These are phyloP conservation scores for Stomatorhinus walkeri DNA, from an alignment of 2,797 vertebrate genomes.

Conservation along the genomic window DNA sequence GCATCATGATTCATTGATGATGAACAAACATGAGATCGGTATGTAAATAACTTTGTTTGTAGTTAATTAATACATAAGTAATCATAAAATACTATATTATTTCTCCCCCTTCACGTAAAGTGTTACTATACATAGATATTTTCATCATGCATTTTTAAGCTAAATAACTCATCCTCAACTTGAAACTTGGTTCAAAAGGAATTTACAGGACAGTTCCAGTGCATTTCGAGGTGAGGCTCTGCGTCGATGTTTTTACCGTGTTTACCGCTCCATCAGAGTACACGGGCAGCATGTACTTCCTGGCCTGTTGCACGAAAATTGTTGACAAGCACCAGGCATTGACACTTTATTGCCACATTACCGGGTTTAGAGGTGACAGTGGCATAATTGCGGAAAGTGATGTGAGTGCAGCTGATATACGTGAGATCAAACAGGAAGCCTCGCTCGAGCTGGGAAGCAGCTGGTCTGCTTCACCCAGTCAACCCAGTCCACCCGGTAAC, in stretches of 20 bases:
- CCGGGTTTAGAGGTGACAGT: neutral
- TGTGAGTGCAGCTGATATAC: constrained; percentile 8
- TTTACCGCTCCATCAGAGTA: neutral
- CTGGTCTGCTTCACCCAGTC: constrained; percentile 27
- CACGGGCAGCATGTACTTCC: neutral
- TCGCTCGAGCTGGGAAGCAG: constrained; percentile 25
- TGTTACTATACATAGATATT: neutral
- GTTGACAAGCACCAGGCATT: neutral
- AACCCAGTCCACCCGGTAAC: neutral
- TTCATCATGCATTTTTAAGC: neutral
- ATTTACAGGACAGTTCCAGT: neutral
- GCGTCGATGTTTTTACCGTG: neutral
- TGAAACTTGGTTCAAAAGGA: neutral
- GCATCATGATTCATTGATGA: neutral
- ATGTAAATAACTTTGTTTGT: neutral
- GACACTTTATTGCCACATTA: neutral
- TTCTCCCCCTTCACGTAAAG: neutral
- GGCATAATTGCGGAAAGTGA: neutral
- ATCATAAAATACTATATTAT: neutral
- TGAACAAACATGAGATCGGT: neutral
- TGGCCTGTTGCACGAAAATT: neutral
- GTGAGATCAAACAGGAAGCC: constrained; percentile 35
- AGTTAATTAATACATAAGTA: neutral
- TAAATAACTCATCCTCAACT: neutral
- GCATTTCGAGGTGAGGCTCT: neutral